Conservation (phyloP, 1,140 invertebrate species). For the Drusus annulatus region DNA sequence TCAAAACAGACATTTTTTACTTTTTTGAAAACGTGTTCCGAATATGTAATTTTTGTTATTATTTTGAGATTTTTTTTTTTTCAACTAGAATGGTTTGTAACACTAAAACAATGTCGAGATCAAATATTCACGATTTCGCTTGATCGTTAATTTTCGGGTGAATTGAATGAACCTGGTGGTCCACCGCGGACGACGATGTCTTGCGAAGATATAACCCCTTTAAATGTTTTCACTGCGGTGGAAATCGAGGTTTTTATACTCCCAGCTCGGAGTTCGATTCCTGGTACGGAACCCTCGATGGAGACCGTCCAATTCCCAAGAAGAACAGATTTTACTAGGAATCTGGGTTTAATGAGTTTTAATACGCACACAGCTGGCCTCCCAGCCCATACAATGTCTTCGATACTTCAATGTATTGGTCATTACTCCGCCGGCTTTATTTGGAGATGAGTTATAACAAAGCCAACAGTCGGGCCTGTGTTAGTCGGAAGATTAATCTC, state of each 20-base stretch:
- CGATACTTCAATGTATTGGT: slow-evolving; percentile 14
- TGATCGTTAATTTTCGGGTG: neutral
- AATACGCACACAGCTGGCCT: slow-evolving; percentile 44
- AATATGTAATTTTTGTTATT: too few relatives aligned
- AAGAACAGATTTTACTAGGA: slow-evolving; percentile 57
- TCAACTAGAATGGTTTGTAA: too few relatives aligned
- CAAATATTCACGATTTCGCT: too few relatives aligned
- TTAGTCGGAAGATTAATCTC: slow-evolving; percentile 2
- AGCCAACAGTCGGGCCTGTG: neutral
- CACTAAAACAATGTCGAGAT: too few relatives aligned
- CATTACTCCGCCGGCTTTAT: neutral
- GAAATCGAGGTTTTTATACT: slow-evolving; percentile 59
- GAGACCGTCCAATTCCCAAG: slow-evolving; percentile 54
- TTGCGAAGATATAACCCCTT: slow-evolving; percentile 58
- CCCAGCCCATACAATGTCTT: neutral
- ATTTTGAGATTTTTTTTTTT: too few relatives aligned
- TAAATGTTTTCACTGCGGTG: slow-evolving; percentile 57
- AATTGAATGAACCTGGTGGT: slow-evolving; percentile 8
- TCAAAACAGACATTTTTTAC: too few relatives aligned
- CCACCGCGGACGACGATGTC: slow-evolving; percentile 51
- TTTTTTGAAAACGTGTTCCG: too few relatives aligned
- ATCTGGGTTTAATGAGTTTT: slow-evolving; percentile 58
- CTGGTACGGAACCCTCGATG: slow-evolving; percentile 57
- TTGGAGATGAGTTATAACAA: slow-evolving; percentile 37
- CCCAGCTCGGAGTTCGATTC: slow-evolving; percentile 56